Evolutionary conservation across 2,888 invertebrate species (phyloP).

Genomic region (Prosopocoilus inquinatus): DNA sequence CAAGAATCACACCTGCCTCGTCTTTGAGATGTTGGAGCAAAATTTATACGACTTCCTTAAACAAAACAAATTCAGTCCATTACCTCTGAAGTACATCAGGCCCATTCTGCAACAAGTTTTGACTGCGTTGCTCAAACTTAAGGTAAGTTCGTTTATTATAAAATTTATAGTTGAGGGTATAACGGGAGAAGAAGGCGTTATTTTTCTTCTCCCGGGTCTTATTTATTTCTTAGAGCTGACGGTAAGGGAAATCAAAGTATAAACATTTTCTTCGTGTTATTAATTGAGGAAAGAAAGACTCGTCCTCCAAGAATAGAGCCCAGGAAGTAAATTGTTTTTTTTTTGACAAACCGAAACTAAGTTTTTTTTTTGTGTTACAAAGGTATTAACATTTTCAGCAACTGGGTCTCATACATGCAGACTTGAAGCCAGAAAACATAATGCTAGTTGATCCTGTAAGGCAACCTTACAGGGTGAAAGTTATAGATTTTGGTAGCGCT

Average conservation of each 20-base stretch:
- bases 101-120: conserved; percentile 98
- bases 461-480: conserved; percentile 98
- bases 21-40: conserved; percentile 99
- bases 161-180: too few species aligned
- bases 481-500: conserved; percentile 99
- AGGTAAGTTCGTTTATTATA: conserved; percentile 55
- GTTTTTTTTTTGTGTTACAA: not conserved
- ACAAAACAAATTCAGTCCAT: conserved; percentile 98
- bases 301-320: too few species aligned
- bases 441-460: conserved; percentile 99
- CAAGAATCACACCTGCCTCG: conserved; percentile 98
- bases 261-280: not conserved
- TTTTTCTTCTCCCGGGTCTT: too few species aligned
- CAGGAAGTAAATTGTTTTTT: not conserved
- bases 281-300: too few species aligned
- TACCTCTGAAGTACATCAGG: conserved; percentile 97
- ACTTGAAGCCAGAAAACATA: conserved; percentile 99
- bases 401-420: conserved; percentile 98
- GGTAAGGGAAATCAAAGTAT: not conserved
- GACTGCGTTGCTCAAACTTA: conserved; percentile 82
- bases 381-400: conserved; percentile 59
- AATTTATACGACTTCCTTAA: conserved; percentile 99
- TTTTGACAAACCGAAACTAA: conserved; percentile 7
- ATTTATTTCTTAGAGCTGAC: not conserved
- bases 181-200: not conserved